These are phyloP conservation scores for Cyanoderma ruficeps DNA, from an alignment of 2,113 vertebrate species.

Conservation along the genomic window DNA sequence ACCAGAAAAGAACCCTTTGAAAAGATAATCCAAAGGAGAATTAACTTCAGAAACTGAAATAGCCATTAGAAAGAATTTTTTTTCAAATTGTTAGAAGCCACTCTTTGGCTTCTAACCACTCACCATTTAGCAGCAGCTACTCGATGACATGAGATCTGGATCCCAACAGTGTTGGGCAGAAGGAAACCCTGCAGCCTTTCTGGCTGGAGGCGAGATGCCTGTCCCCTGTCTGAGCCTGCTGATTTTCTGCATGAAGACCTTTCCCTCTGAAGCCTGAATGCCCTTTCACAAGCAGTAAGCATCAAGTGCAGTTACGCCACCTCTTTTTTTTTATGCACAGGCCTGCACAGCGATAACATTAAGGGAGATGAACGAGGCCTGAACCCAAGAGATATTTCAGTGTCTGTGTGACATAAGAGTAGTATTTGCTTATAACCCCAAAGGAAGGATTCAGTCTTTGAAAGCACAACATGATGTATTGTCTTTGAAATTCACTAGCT, in stretches of 20 bases:
- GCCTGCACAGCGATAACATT: background rate
- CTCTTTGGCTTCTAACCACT: background rate
- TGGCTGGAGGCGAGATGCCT: background rate
- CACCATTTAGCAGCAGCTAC: background rate
- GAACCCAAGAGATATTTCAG: slow-evolving; percentile 51
- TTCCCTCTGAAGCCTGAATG: background rate
- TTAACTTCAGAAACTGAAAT: background rate
- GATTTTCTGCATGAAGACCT: background rate
- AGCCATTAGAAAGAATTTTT: background rate
- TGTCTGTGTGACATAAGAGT: slow-evolving; percentile 31
- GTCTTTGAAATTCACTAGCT: slow-evolving; percentile 36
- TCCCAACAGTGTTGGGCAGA: background rate
- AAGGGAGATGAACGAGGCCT: slow-evolving; percentile 45
- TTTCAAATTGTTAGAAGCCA: background rate
- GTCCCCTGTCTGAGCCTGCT: background rate
- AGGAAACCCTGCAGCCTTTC: background rate
- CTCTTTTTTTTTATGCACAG: background rate
- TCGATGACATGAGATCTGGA: background rate
- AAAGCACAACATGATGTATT: slow-evolving; percentile 17
- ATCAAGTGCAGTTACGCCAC: background rate
- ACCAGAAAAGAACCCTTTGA: background rate
- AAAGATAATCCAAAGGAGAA: slow-evolving; percentile 3
- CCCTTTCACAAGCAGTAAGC: background rate
- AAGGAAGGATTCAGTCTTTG: slow-evolving; percentile 27
- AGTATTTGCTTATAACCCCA: background rate